Base-by-base conservation (phyloP, 1,140 invertebrate species). In the Bombus pyrosoma region DNA sequence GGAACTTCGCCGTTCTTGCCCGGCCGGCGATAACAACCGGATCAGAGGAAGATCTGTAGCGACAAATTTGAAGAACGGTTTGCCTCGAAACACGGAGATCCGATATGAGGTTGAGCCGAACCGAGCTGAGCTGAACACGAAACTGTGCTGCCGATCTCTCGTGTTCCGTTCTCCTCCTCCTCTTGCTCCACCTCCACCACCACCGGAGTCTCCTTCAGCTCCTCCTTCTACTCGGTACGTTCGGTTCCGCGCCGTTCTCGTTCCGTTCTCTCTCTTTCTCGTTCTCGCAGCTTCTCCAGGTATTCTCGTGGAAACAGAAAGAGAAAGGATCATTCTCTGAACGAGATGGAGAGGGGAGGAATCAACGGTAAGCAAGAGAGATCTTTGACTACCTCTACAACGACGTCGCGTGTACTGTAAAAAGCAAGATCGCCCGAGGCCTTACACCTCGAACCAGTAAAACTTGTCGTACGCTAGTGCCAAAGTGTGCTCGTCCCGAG, bases 381-480 rank as follows among this genome's bases (percentile, higher is more conserved):
- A 92, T 93, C 91, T 93, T 91, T 90, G 89, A 94, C 91, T 92
- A 92, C 90, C 91, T 90, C 87, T 90, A 89, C 91, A 84, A 87
- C 86, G 87, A 80, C 85, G 89, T 87, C 84, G 88, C 87, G 91
- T 87, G 91, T 91, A 93, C 88, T 92, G 91, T 92, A 93, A 94
- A 94, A 94, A 93, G 87, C 90, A 90, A 92, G 81, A 94, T 93
- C 89, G 93, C 94, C 93, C 83, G 86, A 92, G 94, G 94, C 93
- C 90, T 95, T 94, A 94, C 93, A 94, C 93, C 93, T 89, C 94
- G 93, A 94, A 94, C 94, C 94, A 94, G 94, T 94, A 94, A 94
- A 94, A 95, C 94, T 93, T 94, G 94, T 94, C 93, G 93, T 93
- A 91, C 91, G 88, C 90, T 91, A 84, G 89, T 90, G 90, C 88